phyloP scores from a whole-genome alignment of 1,140 invertebrate species.

The Plodia interpunctella region DNA sequence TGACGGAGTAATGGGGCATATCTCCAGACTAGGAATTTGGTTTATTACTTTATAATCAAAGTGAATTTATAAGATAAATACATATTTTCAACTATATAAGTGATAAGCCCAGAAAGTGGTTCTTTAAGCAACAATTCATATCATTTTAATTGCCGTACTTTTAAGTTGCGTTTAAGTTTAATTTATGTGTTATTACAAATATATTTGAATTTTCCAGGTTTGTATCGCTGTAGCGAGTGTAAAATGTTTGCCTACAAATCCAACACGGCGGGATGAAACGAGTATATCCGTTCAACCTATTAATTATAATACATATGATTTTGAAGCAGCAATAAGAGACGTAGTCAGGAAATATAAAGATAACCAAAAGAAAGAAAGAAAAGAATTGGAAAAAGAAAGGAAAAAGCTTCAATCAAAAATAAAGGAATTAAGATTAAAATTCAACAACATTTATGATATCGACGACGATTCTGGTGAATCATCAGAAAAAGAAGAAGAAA shows the following conservation, averaged over 20 bases:
- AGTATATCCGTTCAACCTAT: slow-evolving; percentile 35
- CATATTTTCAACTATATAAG: no score
- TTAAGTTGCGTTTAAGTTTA: no score
- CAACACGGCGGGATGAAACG: slow-evolving; percentile 33
- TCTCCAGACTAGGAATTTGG: no score
- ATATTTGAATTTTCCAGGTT: slow-evolving; percentile 44
- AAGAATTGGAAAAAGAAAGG: slow-evolving; percentile 27
- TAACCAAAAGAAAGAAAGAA: slow-evolving; percentile 18
- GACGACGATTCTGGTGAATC: slow-evolving; percentile 21
- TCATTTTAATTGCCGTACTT: no score
- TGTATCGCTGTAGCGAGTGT: slow-evolving; percentile 48
- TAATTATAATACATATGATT: slow-evolving; percentile 19
- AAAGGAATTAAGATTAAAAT: slow-evolving; percentile 33
- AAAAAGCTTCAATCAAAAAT: slow-evolving; percentile 33
- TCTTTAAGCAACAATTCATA: no score
- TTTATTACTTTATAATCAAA: no score
- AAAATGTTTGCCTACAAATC: slow-evolving; percentile 57
- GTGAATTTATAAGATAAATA: no score
- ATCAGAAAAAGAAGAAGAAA: slow-evolving; percentile 34
- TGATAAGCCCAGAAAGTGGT: no score
- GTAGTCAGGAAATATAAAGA: slow-evolving; percentile 20
- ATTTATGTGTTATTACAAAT: no score
- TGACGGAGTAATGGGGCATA: no score
- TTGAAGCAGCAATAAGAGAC: slow-evolving; percentile 23
- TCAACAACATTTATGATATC: slow-evolving; percentile 37